phyloP scores from a whole-genome alignment of 2,113 vertebrate species.

The Sceloporus undulatus region DNA sequence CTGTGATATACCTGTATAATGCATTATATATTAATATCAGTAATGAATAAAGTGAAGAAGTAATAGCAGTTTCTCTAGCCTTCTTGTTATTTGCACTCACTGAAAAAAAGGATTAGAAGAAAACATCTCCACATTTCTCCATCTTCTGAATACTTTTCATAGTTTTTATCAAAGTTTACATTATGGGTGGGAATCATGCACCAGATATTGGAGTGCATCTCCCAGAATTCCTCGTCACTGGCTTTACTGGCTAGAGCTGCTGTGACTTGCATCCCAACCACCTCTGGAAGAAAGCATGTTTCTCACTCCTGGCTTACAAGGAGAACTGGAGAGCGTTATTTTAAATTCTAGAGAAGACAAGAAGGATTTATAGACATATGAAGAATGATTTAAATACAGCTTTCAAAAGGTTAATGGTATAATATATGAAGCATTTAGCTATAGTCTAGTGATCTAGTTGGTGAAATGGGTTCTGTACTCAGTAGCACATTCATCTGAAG shows the following conservation, averaged over 20 bases:
- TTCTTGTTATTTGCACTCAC: neutral
- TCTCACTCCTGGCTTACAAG: neutral
- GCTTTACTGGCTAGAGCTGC: no score
- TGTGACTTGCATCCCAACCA: no score
- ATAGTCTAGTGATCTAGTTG: slow-evolving; percentile 9
- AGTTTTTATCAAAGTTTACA: neutral
- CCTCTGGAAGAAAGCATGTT: no score
- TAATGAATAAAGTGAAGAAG: neutral
- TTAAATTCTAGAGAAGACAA: slow-evolving; percentile 3
- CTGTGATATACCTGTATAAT: neutral
- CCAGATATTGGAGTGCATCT: no score
- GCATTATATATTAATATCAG: neutral
- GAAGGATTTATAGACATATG: slow-evolving; percentile 17
- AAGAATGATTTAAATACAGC: slow-evolving; percentile 10
- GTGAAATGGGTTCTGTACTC: neutral
- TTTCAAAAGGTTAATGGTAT: slow-evolving; percentile 17
- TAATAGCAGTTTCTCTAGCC: neutral
- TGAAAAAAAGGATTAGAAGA: neutral
- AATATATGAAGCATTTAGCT: neutral
- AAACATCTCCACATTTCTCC: neutral
- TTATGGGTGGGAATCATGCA: neutral
- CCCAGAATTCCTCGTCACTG: no score
- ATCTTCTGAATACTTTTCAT: neutral
- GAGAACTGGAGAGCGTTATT: neutral
- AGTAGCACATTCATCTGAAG: slow-evolving; percentile 25